Evolutionary conservation across 2,888 invertebrate genomes (phyloP).

Genomic region (Phorcus lineatus): DNA sequence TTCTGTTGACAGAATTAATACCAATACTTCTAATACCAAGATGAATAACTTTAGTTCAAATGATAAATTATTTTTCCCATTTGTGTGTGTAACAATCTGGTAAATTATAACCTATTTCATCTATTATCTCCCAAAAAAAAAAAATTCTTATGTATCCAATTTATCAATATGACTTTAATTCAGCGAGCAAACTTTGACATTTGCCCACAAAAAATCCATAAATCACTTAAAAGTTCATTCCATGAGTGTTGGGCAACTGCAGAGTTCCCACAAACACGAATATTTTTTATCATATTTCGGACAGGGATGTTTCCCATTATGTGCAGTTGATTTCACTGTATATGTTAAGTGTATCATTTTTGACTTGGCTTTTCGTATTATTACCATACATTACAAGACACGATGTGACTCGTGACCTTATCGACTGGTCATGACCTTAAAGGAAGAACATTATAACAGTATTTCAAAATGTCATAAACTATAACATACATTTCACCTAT

Average conservation of each 20-base stretch:
- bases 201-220: not conserved
- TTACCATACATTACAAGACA: constrained; percentile 8
- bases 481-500: constrained; percentile 16
- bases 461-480: constrained; percentile 22
- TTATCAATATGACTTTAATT: no score
- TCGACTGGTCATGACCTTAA: not conserved
- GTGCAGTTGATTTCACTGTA: not conserved
- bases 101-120: no score
- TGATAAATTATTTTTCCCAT: no score
- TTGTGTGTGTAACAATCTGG: no score
- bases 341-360: constrained; percentile 15
- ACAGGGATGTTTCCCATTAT: not conserved
- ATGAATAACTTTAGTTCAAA: no score
- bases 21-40: no score
- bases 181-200: no score
- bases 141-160: no score
- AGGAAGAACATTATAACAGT: not conserved
- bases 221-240: not conserved
- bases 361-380: not conserved
- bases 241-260: not conserved
- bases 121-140: no score
- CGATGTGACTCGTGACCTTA: not conserved
- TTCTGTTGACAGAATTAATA: no score
- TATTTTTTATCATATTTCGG: not conserved
- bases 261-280: constrained; percentile 2